A percentile compares a stretch with the other conserved stretches of the same genome.
These are phyloP conservation scores for Apodemia hepburni DNA, from an alignment of 2,888 invertebrate species.

Conservation along the genomic window DNA sequence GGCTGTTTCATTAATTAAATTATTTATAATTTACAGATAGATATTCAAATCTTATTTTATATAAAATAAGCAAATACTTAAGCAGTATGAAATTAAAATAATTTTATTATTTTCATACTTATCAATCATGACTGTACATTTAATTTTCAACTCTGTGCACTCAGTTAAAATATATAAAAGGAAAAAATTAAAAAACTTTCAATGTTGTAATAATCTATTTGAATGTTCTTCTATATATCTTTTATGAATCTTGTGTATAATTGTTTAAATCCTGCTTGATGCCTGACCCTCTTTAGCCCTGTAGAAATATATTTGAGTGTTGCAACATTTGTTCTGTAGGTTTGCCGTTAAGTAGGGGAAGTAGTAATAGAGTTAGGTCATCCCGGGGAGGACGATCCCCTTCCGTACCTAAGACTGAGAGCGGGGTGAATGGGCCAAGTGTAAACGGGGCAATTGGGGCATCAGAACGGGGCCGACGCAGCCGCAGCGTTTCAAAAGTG, in stretches of 20 bases:
- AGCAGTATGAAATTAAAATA: too few relatives aligned
- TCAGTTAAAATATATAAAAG: background rate
- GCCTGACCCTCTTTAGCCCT: constrained; percentile 47
- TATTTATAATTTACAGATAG: too few relatives aligned
- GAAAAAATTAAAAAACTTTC: background rate
- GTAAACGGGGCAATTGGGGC: constrained; percentile 44
- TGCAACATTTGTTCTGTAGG: constrained; percentile 72
- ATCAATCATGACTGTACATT: background rate
- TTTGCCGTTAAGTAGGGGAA: constrained; percentile 83
- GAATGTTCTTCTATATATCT: background rate
- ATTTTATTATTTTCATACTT: too few relatives aligned
- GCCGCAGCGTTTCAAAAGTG: constrained; percentile 74
- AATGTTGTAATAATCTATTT: background rate
- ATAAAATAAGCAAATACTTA: too few relatives aligned
- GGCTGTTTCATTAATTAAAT: too few relatives aligned
- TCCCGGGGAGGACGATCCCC: constrained; percentile 71
- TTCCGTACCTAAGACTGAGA: constrained; percentile 51
- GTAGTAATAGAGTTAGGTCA: constrained; percentile 80
- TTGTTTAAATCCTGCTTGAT: constrained; percentile 62
- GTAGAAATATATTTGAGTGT: constrained; percentile 35
- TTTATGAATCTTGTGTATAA: background rate
- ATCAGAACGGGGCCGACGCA: constrained; percentile 61
- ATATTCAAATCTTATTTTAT: too few relatives aligned
- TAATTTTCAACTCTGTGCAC: background rate
- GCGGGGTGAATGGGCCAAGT: constrained; percentile 35